Conservation (phyloP, 2,797 vertebrate species). For the Ptychadena robeensis region DNA sequence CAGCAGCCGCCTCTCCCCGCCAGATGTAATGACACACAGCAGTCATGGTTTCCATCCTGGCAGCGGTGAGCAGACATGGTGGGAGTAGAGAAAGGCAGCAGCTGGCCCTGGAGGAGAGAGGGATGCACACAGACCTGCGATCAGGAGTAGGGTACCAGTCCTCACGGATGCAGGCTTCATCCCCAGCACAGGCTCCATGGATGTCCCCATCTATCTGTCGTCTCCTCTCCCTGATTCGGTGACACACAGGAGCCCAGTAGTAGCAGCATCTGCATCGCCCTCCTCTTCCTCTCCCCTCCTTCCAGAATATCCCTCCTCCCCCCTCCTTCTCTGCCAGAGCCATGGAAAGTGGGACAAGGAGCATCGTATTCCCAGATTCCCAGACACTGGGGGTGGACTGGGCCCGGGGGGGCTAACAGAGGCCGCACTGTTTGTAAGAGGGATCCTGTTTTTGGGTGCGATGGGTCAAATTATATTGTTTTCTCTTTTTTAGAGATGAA, state of each 20-base stretch:
- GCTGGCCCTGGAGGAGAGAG: background rate
- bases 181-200: slow-evolving; percentile 19
- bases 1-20: slow-evolving; percentile 14
- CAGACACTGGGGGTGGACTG: slow-evolving; percentile 4
- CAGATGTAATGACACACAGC: slow-evolving; percentile 26
- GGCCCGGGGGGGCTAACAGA: background rate
- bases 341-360: slow-evolving; percentile 18
- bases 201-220: slow-evolving; percentile 9
- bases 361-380: slow-evolving; percentile 14
- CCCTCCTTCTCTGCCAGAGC: slow-evolving; percentile 28
- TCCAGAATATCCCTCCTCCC: slow-evolving; percentile 37
- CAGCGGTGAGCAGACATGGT: background rate
- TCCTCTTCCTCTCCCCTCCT: slow-evolving; percentile 48
- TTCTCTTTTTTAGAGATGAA: background rate
- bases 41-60: slow-evolving; percentile 35
- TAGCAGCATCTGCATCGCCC: slow-evolving; percentile 27
- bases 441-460: background rate
- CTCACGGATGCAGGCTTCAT: slow-evolving; percentile 36
- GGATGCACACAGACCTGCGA: slow-evolving; percentile 52
- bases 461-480: background rate
- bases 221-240: slow-evolving; percentile 26
- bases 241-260: slow-evolving; percentile 12
- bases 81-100: background rate
- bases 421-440: background rate
- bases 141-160: slow-evolving; percentile 37